Base-by-base conservation (phyloP, 2,797 vertebrate genomes). In the Gephyroberyx darwinii region DNA sequence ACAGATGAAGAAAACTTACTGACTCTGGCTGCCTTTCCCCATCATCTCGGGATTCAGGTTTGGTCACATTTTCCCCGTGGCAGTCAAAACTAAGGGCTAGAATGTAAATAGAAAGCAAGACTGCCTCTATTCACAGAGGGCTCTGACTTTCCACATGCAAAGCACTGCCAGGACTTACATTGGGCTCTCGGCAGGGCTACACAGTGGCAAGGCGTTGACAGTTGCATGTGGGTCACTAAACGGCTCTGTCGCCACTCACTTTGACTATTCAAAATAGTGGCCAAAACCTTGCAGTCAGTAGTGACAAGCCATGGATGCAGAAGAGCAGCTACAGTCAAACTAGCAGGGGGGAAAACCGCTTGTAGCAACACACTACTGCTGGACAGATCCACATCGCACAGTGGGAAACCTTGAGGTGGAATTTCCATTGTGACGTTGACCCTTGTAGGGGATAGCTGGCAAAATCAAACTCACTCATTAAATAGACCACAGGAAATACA, bases 251-350 rank as follows among this genome's bases (percentile, higher is more conserved):
- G 37, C 62, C 62, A 74, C 67, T 70, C 71, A 82, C 68, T 93
- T 93, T 91, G 87, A 87, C 85, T 93, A 92, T 92, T 90, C 91
- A 94, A 93, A 94, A 84, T 82, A 66, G 26, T 55, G 75, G 56
- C 61, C 8, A 33, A 51, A 33, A 45, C 47, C 58, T 63, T 60
- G 70, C 69, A 58, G 59, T 8, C 60, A 69, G 63, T 53, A 64
- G 26, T 75, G 65, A 80, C 58, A 75, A 55, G 72, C 37, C 33
- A 31, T 68, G 55, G 12, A 58, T 30, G 52, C 55, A 69, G 69
- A 74, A 75, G 50, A 72, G 62, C 19, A 45, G 64, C 65, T 71
- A 58, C 69, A 86, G 81, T 81, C 75, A 85, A 88, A 86, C 61
- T 17, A 77, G 13, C 5, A 22, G 51, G 52, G 39, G 51, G 39